Percentiles rank a stretch among this genome's conserved stretches.
Evolutionary conservation across 2,888 invertebrate species (phyloP).

Genomic region (Agonopterix heracliana): DNA sequence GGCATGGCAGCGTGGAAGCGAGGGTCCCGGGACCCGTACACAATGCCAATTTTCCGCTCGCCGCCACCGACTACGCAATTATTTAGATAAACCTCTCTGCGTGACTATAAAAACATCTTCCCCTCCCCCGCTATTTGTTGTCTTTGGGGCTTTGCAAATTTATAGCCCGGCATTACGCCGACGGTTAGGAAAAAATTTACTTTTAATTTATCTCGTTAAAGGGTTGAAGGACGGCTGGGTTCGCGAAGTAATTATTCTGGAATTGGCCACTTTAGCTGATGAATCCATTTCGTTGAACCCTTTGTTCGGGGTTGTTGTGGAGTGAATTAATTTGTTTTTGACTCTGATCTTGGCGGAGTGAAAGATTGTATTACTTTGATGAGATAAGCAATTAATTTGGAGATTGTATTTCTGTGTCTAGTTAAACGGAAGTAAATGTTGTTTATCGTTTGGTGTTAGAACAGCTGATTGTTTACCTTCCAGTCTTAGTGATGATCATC

Average conservation of each 20-base stretch:
- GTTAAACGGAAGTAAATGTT: too few relatives aligned
- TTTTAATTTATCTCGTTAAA: conserved; percentile 77
- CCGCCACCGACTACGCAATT: conserved; percentile 74
- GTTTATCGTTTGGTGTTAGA: too few relatives aligned
- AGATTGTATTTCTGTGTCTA: conserved; percentile 10
- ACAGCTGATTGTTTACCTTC: conserved; percentile 81
- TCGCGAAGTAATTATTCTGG: conserved; percentile 73
- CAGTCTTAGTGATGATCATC: conserved; percentile 99
- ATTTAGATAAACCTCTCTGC: conserved; percentile 76
- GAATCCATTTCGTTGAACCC: conserved; percentile 66
- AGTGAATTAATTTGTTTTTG: conserved; percentile 67
- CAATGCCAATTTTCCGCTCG: conserved; percentile 72
- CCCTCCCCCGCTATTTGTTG: conserved; percentile 59
- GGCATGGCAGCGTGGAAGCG: neutral
- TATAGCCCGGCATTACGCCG: conserved; percentile 66
- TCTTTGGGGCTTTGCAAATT: conserved; percentile 74
- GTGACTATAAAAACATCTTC: conserved; percentile 75
- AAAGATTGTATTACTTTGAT: conserved; percentile 64
- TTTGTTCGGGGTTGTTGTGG: conserved; percentile 53
- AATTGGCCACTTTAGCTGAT: conserved; percentile 76
- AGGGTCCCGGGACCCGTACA: conserved; percentile 1
- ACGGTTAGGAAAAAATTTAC: conserved; percentile 75
- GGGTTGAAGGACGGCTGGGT: conserved; percentile 73
- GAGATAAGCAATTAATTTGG: conserved; percentile 31
- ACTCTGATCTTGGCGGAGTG: conserved; percentile 56